These are phyloP conservation scores for Gonocerus acuteangulatus DNA, from an alignment of 2,888 invertebrate species.

Conservation along the genomic window DNA sequence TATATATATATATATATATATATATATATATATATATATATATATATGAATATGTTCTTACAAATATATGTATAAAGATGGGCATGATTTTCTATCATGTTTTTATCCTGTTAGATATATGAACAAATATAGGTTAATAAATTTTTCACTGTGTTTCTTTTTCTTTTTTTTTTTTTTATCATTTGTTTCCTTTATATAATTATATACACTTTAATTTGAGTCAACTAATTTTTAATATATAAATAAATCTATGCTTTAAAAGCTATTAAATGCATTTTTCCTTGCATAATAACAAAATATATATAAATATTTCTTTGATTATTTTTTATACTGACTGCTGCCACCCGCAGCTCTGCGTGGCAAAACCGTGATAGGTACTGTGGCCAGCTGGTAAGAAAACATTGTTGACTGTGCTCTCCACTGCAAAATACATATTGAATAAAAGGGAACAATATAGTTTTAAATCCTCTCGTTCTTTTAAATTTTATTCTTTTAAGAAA, in stretches of 20 bases:
- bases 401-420: conserved; percentile 3
- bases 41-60: not conserved
- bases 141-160: conserved; percentile 17
- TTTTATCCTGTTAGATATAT: conserved; percentile 17
- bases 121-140: conserved; percentile 23
- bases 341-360: not conserved
- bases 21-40: too few species aligned
- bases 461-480: not conserved
- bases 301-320: not conserved
- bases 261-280: too few species aligned
- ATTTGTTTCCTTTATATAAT: not conserved
- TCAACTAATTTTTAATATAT: not conserved
- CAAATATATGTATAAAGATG: conserved; percentile 8
- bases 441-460: conserved; percentile 19
- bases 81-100: conserved; percentile 6
- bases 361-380: conserved; percentile 12
- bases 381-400: not conserved
- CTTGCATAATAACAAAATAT: too few species aligned
- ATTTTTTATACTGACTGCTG: conserved; percentile 4
- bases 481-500: conserved; percentile 11
- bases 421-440: conserved; percentile 5
- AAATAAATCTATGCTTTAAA: not conserved
- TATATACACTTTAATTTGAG: not conserved
- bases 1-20: not conserved
- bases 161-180: conserved; percentile 15